Base-by-base conservation (phyloP, 2,113 vertebrate genomes). In the Isichthys henryi region DNA sequence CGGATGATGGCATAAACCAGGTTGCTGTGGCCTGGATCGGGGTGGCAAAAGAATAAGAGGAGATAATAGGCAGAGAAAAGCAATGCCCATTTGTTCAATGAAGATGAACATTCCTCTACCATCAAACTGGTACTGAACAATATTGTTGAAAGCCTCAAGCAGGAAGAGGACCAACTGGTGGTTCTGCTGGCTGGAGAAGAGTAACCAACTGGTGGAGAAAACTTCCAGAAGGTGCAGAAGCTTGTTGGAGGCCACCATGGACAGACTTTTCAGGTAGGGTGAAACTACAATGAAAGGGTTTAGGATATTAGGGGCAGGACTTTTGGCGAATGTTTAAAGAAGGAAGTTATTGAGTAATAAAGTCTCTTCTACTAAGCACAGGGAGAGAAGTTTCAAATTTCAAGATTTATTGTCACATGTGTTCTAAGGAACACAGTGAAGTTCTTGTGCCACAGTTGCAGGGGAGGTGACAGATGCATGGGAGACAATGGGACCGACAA, bases 41-140 rank as follows among this genome's bases (percentile, higher is more conserved):
- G 31, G 74, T 80, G 17, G 31, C 15, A 80, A 35, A 43, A 43
- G 1, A 43, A 86, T 86, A 49, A 49, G n/a, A 31, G 4, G 10
- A 86, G 46, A 48, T 50, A 46, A 31, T 50, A n/a, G 74, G 74
- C 31, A 15, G 35, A 19, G 17, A 43, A 39, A 80, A 80, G 35
- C 11, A 31, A 13, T 70, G 31, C 0, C 74, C 35, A 80, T 43
- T 39, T 17, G 17, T 19, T 80, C 74, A 43, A 23, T 4, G 19
- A 49, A 48, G 8, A 50, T n/a, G 10, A 11, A 49, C 83, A 85
- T n/a, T 27, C 23, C 45, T 94, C 96, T 93, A 99, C 98, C 98
- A 48, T 99, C 98, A 95, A 99, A 99, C 93, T 99, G 98, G 93
- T 99, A 99, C 95, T 99, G 98, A 92, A 99, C 99, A 62, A 99